These are phyloP conservation scores for Macquaria ambigua DNA, from an alignment of 2,113 vertebrate species.

Conservation along the genomic window DNA sequence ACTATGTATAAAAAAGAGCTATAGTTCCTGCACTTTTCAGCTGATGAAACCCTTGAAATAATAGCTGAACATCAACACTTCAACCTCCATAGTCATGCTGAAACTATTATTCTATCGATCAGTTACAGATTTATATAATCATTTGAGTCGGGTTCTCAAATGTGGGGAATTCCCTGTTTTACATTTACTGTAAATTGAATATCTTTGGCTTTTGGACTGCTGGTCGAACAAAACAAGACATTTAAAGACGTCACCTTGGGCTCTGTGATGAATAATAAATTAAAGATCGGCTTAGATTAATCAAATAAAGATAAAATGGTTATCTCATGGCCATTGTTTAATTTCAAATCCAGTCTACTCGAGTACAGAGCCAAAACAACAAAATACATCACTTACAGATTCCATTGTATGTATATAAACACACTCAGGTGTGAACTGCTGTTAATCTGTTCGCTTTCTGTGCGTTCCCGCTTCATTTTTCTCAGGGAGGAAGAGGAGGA, in stretches of 20 bases:
- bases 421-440: background rate
- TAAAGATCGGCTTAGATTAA: background rate
- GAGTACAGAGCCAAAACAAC: background rate
- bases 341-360: background rate
- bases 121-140: background rate
- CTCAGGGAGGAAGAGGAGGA: slow-evolving; percentile 95
- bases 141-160: background rate
- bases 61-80: background rate
- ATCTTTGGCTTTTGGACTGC: background rate
- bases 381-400: background rate
- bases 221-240: background rate
- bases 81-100: background rate
- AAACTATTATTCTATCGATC: background rate
- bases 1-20: too few relatives aligned
- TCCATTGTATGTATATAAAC: background rate
- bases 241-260: background rate
- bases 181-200: background rate
- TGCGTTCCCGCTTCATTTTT: slow-evolving; percentile 21
- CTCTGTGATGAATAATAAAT: background rate
- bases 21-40: background rate
- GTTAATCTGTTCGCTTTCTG: slow-evolving; percentile 10
- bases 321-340: background rate
- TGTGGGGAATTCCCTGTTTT: background rate
- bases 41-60: background rate
- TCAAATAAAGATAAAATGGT: background rate